phyloP scores from a whole-genome alignment of 30 jellyfish, hydroid and myxozoan genomes.

The Nemopilema nomurai region DNA sequence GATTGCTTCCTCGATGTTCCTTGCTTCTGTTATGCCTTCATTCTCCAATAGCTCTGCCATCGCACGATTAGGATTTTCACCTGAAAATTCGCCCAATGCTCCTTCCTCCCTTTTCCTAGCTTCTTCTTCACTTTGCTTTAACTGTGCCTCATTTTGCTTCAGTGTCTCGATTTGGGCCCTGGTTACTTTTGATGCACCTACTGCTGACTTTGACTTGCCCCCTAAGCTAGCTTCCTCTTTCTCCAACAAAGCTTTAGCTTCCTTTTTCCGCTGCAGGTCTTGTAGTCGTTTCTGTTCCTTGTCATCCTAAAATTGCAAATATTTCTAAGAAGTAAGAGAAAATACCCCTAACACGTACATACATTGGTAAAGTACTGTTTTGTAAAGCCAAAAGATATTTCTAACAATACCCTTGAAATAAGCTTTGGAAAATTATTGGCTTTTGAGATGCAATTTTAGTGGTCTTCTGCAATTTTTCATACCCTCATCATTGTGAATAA shows the following conservation, averaged over 20 bases:
- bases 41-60: conserved; percentile 77
- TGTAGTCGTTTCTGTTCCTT: conserved; percentile 71
- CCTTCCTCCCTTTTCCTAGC: conserved; percentile 38
- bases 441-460: too few relatives aligned
- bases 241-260: conserved; percentile 69
- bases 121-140: conserved; percentile 26
- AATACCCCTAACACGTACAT: too few relatives aligned
- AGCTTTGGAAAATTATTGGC: too few relatives aligned
- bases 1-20: conserved; percentile 83
- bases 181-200: conserved; percentile 66
- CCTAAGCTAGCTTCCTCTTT: conserved; percentile 59
- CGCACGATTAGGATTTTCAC: conserved; percentile 79
- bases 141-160: conserved; percentile 49
- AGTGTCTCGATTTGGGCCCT: conserved; percentile 73
- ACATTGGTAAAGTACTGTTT: too few relatives aligned
- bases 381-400: not conserved
- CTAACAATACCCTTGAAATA: too few relatives aligned
- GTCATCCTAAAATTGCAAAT: conserved; percentile 56
- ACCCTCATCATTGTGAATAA: too few relatives aligned
- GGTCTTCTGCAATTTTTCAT: too few relatives aligned
- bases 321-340: too few relatives aligned
- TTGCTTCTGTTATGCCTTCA: conserved; percentile 87
- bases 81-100: conserved; percentile 41
- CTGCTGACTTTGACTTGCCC: conserved; percentile 30
- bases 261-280: conserved; percentile 65